phyloP scores from a whole-genome alignment of 2,797 vertebrate genomes.

The Hypotaenidia philippensis region DNA sequence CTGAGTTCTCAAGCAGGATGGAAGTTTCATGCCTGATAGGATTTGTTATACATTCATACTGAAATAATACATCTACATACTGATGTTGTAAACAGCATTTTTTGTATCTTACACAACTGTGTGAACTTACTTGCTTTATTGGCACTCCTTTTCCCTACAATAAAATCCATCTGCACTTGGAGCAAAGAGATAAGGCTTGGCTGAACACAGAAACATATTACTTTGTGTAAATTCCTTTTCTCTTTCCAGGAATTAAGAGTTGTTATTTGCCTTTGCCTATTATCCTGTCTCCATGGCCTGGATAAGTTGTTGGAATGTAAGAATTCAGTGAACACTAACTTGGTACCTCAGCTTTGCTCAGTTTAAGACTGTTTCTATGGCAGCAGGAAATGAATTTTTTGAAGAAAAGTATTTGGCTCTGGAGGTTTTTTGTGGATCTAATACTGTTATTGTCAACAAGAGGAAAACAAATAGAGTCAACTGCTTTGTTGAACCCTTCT shows the following conservation, averaged over 20 bases:
- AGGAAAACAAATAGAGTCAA: not conserved
- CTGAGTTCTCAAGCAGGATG: not conserved
- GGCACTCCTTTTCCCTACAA: not conserved
- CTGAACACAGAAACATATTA: not conserved
- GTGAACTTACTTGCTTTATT: not conserved
- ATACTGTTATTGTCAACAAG: not conserved
- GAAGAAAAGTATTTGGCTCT: not conserved
- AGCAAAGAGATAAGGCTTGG: not conserved
- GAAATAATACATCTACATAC: not conserved
- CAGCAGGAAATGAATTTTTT: not conserved
- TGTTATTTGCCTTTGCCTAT: not conserved
- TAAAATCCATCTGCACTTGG: not conserved
- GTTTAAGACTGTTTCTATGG: not conserved
- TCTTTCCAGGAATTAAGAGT: not conserved
- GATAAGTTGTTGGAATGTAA: not conserved
- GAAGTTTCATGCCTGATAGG: not conserved
- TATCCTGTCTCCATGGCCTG: not conserved
- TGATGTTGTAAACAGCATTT: not conserved
- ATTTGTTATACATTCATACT: not conserved
- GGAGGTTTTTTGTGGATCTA: not conserved
- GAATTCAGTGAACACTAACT: not conserved
- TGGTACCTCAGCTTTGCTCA: not conserved
- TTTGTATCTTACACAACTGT: not conserved
- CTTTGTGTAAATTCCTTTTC: not conserved
- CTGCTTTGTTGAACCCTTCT: not conserved